Percentiles rank a stretch among this genome's conserved stretches.
These are phyloP conservation scores for Dicerorhinus sumatrensis DNA, from an alignment of 2,113 vertebrate species.

Conservation along the genomic window DNA sequence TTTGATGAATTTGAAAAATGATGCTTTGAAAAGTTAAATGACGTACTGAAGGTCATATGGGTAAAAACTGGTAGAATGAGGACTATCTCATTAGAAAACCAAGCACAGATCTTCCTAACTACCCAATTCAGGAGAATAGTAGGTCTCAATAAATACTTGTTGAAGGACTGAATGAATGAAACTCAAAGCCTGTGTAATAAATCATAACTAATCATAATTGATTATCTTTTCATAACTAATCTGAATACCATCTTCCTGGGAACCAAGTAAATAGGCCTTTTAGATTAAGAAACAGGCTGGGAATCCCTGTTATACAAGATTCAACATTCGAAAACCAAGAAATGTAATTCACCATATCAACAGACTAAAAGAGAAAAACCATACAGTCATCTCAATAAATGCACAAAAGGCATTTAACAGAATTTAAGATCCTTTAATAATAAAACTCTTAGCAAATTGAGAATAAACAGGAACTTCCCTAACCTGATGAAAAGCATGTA, in stretches of 20 bases:
- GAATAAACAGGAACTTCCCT: background rate
- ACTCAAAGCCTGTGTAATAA: background rate
- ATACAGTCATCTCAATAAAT: background rate
- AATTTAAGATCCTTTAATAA: background rate
- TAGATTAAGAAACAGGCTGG: background rate
- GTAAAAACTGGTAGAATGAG: background rate
- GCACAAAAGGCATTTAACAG: background rate
- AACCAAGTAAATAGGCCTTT: background rate
- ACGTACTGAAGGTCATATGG: background rate
- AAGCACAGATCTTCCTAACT: background rate
- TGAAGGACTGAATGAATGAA: conserved; percentile 22
- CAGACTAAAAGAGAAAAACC: background rate
- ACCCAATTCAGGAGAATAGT: background rate
- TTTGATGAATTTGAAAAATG: background rate
- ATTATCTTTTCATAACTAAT: background rate
- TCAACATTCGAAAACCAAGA: background rate
- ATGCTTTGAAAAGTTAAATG: background rate
- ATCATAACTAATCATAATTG: background rate
- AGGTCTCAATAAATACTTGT: background rate
- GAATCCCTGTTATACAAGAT: background rate
- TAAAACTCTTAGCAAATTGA: background rate
- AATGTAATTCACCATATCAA: background rate
- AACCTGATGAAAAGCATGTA: background rate
- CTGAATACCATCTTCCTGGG: background rate
- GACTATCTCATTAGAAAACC: conserved; percentile 4